Percentiles rank a stretch among this genome's conserved stretches.
Conservation (phyloP, 2,888 invertebrate species). For the Cerastis rubricosa region DNA sequence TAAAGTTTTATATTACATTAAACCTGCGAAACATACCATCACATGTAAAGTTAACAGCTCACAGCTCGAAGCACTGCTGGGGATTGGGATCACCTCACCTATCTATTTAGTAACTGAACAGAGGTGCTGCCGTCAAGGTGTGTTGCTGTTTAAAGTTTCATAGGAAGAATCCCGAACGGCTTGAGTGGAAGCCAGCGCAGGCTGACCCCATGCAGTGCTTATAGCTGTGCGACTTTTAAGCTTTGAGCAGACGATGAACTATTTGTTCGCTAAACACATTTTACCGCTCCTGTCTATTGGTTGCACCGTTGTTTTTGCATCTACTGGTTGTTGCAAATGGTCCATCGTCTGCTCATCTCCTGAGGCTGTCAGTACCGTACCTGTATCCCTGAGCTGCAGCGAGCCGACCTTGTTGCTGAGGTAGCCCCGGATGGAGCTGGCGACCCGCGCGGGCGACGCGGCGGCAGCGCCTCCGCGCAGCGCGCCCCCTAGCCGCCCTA, state of each 20-base stretch:
- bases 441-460: constrained; percentile 93
- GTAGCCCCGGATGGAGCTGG: constrained; percentile 94
- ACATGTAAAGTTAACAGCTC: neutral
- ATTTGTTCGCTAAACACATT: too few relatives aligned
- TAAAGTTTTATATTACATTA: neutral
- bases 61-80: neutral
- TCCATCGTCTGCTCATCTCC: neutral
- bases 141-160: neutral
- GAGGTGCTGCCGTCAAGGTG: neutral
- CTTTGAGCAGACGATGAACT: neutral
- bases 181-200: neutral
- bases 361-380: constrained; percentile 82
- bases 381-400: constrained; percentile 93
- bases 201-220: neutral
- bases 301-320: neutral
- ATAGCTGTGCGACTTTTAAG: neutral
- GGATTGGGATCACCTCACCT: neutral
- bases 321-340: neutral
- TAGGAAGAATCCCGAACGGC: neutral
- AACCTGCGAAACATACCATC: neutral
- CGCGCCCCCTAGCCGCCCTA: constrained; percentile 92
- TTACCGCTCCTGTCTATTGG: neutral
- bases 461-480: constrained; percentile 93
- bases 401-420: constrained; percentile 93
- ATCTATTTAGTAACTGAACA: neutral